Evolutionary conservation across 2,797 vertebrate species (phyloP).

Genomic region (Catamblyrhynchus diadema): DNA sequence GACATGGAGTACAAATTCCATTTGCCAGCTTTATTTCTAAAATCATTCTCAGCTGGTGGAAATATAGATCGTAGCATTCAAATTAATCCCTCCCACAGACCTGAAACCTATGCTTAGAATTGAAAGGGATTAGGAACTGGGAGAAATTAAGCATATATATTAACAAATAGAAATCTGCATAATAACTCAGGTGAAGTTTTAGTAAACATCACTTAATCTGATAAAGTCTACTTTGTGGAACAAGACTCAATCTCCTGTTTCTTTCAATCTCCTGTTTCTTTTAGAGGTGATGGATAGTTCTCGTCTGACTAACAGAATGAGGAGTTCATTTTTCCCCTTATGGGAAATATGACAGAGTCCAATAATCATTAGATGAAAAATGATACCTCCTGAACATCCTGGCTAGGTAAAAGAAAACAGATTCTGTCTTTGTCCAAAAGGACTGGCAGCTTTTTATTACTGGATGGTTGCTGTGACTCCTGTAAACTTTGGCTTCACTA

Average conservation of each 20-base stretch:
- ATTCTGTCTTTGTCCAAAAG: not conserved
- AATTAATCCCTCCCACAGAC: not conserved
- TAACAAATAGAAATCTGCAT: not conserved
- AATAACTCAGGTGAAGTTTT: not conserved
- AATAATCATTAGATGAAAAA: conserved; percentile 23
- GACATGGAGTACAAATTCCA: not conserved
- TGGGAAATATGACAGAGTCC: not conserved
- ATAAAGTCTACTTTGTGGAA: not conserved
- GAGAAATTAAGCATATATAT: not conserved
- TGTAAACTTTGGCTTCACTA: not conserved
- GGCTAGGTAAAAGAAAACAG: conserved; percentile 1
- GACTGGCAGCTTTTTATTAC: not conserved
- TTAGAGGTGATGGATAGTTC: not conserved
- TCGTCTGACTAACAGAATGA: not conserved
- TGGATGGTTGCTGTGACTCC: not conserved
- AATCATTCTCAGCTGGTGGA: not conserved
- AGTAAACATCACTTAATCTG: not conserved
- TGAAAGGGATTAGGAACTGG: not conserved
- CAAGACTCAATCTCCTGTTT: not conserved
- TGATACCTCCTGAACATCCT: not conserved
- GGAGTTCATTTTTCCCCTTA: not conserved
- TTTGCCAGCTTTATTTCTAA: not conserved
- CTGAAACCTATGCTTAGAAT: not conserved
- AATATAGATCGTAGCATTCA: not conserved
- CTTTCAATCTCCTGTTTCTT: not conserved